Evolutionary conservation across 1,140 invertebrate genomes (phyloP).

Genomic region (Octopus sinensis): DNA sequence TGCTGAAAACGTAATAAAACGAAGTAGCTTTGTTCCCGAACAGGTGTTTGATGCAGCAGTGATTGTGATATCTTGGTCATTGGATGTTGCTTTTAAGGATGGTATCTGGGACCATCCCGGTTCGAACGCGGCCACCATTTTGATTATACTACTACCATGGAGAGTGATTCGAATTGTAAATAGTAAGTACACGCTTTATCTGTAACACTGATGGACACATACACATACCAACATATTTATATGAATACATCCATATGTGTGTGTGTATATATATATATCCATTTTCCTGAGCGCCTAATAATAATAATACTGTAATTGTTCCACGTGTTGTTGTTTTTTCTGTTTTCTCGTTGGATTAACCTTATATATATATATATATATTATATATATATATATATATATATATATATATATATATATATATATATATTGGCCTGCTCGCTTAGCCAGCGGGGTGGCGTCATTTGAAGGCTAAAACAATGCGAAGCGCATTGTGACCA

Average conservation of each 20-base stretch:
- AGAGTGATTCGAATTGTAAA: constrained; percentile 52
- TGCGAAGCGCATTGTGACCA: too few species aligned
- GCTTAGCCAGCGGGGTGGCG: too few species aligned
- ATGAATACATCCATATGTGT: neutral
- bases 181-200: constrained; percentile 35
- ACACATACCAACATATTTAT: neutral
- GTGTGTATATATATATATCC: neutral
- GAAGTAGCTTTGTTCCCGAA: constrained; percentile 2
- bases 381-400: too few species aligned
- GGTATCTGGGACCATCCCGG: constrained; percentile 50
- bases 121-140: constrained; percentile 45
- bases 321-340: too few species aligned
- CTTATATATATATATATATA: too few species aligned
- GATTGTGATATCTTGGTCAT: constrained; percentile 43
- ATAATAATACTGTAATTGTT: too few species aligned
- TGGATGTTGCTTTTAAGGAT: constrained; percentile 49
- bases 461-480: too few species aligned
- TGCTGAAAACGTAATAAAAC: neutral
- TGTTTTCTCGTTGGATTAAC: too few species aligned
- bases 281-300: too few species aligned
- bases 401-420: too few species aligned
- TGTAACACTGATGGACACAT: neutral
- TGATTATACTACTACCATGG: constrained; percentile 50
- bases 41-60: constrained; percentile 50
- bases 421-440: too few species aligned